Conservation (phyloP, 2,888 invertebrate species). For the Notodonta dromedarius region DNA sequence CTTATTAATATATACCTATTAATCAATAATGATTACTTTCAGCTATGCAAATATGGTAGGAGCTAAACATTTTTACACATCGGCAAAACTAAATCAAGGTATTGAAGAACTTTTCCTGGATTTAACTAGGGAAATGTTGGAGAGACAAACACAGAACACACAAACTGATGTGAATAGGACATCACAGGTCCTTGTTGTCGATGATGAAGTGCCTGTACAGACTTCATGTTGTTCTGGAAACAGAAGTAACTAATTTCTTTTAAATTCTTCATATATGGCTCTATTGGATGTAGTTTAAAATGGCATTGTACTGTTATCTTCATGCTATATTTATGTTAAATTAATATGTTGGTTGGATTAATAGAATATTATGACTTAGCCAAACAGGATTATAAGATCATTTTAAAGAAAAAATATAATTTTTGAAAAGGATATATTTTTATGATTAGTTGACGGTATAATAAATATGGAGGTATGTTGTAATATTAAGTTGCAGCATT, state of each 20-base stretch:
- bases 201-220: constrained; percentile 67
- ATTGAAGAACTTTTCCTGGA: constrained; percentile 96
- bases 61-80: constrained; percentile 96
- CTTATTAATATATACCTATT: neutral
- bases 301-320: neutral
- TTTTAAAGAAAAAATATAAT: no score
- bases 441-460: no score
- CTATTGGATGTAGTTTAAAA: constrained; percentile 4
- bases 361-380: no score
- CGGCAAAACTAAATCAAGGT: constrained; percentile 96
- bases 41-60: constrained; percentile 96
- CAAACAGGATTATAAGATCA: no score
- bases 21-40: constrained; percentile 41
- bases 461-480: no score
- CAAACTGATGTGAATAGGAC: constrained; percentile 55
- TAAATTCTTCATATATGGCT: constrained; percentile 7
- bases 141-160: constrained; percentile 57
- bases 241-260: constrained; percentile 47
- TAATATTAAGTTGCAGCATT: no score
- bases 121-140: constrained; percentile 91
- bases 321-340: neutral
- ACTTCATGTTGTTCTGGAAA: constrained; percentile 68
- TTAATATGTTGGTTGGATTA: no score
- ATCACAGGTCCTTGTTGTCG: constrained; percentile 71
- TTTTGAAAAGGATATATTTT: no score